Evolutionary conservation across 2,888 invertebrate genomes (phyloP), one percentile per base, ranked within the genome.

Genomic region (Xylota sylvarum): DNA sequence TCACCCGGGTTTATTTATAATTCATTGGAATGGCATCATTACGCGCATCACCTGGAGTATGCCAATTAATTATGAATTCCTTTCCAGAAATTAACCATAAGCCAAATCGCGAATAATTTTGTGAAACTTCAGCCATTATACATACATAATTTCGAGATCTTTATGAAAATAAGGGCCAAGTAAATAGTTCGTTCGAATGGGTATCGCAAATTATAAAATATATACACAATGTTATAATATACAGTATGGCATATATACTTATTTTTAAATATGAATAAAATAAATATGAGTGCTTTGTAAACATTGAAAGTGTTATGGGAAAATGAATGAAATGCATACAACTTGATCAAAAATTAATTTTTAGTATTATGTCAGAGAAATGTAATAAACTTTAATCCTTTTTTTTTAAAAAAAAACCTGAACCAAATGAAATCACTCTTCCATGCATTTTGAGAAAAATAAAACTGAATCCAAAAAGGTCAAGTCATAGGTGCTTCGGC

Each of bases 1-100:
- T 40, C 40, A 12, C 2, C 40, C 40, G 4, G n/a, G 3, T 40
- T 40, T n/a, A 40, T 40, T 40, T 40, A 40, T 40, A n/a, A 40
- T 40, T 40, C 40, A 40, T 40, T 40, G 40, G n/a, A 40, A 40
- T 40, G 40, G 40, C 40, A 40, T 40, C 40, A 40, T n/a, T n/a
- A n/a, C 3, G n/a, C n/a, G 40, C n/a, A 40, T 40, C 40, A 40
- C n/a, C 40, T 40, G 40, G 40, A 40, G 40, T 40, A n/a, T n/a
- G 40, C 40, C 40, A 40, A 40, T 40, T 40, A 40, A 40, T 40
- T 40, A 40, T n/a, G 40, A n/a, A 40, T 40, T n/a, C n/a, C 4
- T 5, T n/a, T n/a, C 40, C 40, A 40, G 10, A 5, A 40, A 40
- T 40, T n/a, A 40, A 40, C n/a, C 40, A 40, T 40, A 40, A n/a